Percentiles rank a stretch among this genome's conserved stretches.
Evolutionary conservation across 2,888 invertebrate species (phyloP).

Genomic region (Zygaena filipendulae): DNA sequence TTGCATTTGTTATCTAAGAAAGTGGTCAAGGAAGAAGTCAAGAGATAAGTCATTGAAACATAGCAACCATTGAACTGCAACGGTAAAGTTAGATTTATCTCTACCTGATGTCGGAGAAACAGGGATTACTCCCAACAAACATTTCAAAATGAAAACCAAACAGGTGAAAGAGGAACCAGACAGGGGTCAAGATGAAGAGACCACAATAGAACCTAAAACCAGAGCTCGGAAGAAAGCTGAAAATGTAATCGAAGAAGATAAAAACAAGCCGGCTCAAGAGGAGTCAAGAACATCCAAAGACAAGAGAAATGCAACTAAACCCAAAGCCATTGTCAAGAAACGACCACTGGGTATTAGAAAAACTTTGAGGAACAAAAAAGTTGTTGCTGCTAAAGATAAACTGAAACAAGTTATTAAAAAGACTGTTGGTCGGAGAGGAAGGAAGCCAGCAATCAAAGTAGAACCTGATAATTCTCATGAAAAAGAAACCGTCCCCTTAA

Average conservation of each 20-base stretch:
- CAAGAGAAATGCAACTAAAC: conserved; percentile 44
- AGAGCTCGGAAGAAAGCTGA: conserved; percentile 59
- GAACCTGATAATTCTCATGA: conserved; percentile 41
- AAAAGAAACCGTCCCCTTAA: conserved; percentile 43
- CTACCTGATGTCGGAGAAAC: conserved; percentile 62
- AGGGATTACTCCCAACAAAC: conserved; percentile 50
- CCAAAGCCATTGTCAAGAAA: conserved; percentile 51
- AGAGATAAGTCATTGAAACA: no score
- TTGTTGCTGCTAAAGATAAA: conserved; percentile 39
- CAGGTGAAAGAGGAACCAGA: conserved; percentile 55
- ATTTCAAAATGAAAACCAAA: conserved; percentile 67
- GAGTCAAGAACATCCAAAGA: conserved; percentile 59
- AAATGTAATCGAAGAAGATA: conserved; percentile 46
- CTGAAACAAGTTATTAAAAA: conserved; percentile 44
- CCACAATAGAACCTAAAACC: conserved; percentile 53
- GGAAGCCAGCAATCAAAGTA: conserved; percentile 41
- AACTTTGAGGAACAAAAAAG: conserved; percentile 48
- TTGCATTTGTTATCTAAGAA: no score
- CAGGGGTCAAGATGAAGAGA: conserved; percentile 54
- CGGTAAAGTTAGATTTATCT: conserved; percentile 8
- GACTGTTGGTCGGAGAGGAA: conserved; percentile 35
- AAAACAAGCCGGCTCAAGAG: conserved; percentile 42
- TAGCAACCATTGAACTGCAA: no score
- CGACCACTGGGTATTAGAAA: conserved; percentile 57
- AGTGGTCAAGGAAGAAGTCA: no score